Conservation (phyloP, 2,113 vertebrate species). For the Nibea albiflora region DNA sequence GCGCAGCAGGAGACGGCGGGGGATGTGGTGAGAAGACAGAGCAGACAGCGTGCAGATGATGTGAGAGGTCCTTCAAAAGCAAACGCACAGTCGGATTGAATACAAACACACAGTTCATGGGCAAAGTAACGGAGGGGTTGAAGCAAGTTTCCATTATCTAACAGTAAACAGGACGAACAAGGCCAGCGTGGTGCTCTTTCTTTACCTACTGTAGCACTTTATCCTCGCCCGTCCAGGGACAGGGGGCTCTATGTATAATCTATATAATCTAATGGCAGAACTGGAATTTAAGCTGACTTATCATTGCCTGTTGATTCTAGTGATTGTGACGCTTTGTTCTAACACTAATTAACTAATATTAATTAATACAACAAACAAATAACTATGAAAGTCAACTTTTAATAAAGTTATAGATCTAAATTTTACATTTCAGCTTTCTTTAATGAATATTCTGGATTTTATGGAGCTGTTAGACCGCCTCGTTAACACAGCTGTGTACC, state of each 20-base stretch:
- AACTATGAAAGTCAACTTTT: no score
- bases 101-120: conserved; percentile 52
- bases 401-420: no score
- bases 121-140: neutral
- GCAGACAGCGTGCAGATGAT: neutral
- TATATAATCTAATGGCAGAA: neutral
- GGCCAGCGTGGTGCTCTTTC: neutral
- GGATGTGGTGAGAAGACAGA: conserved; percentile 6
- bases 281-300: neutral
- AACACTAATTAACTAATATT: conserved; percentile 8
- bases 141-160: conserved; percentile 42
- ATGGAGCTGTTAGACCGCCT: no score
- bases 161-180: conserved; percentile 32
- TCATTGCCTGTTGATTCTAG: neutral
- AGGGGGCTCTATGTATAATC: neutral
- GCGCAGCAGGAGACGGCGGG: neutral
- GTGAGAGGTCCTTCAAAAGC: conserved; percentile 34
- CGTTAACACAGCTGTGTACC: no score
- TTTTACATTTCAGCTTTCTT: no score
- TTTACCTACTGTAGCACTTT: neutral
- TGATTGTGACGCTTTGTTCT: conserved; percentile 10
- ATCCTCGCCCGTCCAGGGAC: neutral
- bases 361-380: no score
- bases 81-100: conserved; percentile 52
- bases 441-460: no score